Evolutionary conservation across 64 coral and sea anemone genomes (phyloP).

Genomic region (Actinia tenebrosa): DNA sequence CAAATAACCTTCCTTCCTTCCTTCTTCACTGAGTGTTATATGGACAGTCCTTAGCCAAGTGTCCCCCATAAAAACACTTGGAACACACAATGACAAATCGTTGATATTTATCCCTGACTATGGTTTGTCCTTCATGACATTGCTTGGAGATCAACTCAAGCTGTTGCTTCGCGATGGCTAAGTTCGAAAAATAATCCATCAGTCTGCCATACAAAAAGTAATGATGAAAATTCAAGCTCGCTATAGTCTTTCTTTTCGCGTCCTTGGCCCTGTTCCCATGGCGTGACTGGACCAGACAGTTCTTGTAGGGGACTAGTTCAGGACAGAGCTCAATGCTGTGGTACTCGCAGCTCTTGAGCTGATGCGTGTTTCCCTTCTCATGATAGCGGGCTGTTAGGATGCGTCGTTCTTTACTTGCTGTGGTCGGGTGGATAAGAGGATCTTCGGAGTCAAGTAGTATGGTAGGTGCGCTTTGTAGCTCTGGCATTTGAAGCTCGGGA

Average conservation of each 20-base stretch:
- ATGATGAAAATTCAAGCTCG: constrained; percentile 14
- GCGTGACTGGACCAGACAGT: neutral
- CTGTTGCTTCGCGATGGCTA: constrained; percentile 8
- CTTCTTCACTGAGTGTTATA: constrained; percentile 10
- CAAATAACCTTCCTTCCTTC: too few relatives aligned
- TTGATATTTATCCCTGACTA: constrained; percentile 25
- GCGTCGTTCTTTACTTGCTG: constrained; percentile 11
- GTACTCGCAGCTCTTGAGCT: constrained; percentile 25
- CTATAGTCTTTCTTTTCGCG: neutral
- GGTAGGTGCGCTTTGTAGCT: constrained; percentile 18
- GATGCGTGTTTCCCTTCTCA: neutral
- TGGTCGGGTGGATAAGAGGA: constrained; percentile 8
- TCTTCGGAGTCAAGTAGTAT: constrained; percentile 18
- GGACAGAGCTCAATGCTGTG: constrained; percentile 31
- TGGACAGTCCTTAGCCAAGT: constrained; percentile 14
- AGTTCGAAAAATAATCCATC: constrained; percentile 21
- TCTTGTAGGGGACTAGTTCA: constrained; percentile 19
- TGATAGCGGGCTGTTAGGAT: constrained; percentile 9
- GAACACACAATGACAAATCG: constrained; percentile 26
- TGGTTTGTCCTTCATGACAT: constrained; percentile 9
- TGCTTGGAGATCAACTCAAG: constrained; percentile 32
- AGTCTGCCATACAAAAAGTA: constrained; percentile 19
- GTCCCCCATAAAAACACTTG: constrained; percentile 24
- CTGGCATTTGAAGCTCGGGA: constrained; percentile 25
- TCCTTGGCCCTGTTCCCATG: neutral